phyloP scores from a whole-genome alignment of 2,797 vertebrate genomes.

The Esox masquinongy region DNA sequence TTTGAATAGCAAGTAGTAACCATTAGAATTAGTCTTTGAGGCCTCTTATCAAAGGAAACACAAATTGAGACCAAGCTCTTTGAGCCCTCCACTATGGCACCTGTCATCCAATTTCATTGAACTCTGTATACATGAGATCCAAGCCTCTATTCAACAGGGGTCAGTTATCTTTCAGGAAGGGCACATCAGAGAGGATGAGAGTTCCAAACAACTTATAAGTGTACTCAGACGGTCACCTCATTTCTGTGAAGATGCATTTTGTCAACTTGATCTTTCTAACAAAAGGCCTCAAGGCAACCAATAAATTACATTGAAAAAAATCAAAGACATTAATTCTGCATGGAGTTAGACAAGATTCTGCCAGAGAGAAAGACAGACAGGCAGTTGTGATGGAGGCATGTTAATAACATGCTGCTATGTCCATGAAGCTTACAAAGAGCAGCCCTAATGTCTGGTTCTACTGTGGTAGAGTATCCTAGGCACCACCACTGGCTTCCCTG shows the following conservation, averaged over 20 bases:
- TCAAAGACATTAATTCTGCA: not conserved
- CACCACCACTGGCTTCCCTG: slow-evolving; percentile 34
- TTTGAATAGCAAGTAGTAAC: too few relatives aligned
- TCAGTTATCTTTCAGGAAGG: not conserved
- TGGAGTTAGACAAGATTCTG: not conserved
- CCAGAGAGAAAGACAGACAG: not conserved
- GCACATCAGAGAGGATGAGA: not conserved
- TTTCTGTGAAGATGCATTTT: not conserved
- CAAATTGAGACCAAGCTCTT: not conserved
- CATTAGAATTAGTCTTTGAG: too few relatives aligned
- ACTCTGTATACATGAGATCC: slow-evolving; percentile 2
- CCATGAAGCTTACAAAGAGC: not conserved
- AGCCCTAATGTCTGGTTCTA: slow-evolving; percentile 53
- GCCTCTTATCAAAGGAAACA: not conserved
- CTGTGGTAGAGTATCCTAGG: slow-evolving; percentile 49
- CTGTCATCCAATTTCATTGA: slow-evolving; percentile 1
- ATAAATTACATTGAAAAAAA: not conserved
- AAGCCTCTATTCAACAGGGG: not conserved
- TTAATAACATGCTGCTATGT: not conserved
- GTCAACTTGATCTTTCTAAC: not conserved
- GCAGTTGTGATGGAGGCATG: not conserved
- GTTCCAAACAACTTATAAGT: not conserved
- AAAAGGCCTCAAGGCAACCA: not conserved
- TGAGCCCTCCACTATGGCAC: not conserved
- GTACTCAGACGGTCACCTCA: not conserved